Evolutionary conservation across 2,113 vertebrate species (phyloP).

Genomic region (Nanorana parkeri): DNA sequence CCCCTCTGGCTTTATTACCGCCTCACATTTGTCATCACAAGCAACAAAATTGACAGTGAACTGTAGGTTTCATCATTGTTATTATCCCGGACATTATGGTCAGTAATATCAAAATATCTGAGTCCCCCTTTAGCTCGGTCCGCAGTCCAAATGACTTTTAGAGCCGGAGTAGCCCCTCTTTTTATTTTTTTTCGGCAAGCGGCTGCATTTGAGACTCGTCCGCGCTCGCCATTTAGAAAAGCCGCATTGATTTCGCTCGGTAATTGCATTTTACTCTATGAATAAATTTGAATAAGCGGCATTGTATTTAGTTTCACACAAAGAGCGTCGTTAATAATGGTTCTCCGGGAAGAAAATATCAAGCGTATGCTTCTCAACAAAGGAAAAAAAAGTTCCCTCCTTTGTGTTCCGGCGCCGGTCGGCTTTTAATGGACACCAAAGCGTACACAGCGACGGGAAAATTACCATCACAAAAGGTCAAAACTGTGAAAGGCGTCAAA

Average conservation of each 20-base stretch:
- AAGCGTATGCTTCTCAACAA: background rate
- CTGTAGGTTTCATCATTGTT: too few relatives aligned
- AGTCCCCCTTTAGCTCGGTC: background rate
- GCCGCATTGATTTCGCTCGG: slow-evolving; percentile 37
- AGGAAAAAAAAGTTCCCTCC: slow-evolving; percentile 15
- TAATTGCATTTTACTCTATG: slow-evolving; percentile 41
- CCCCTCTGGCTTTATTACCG: too few relatives aligned
- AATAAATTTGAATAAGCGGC: slow-evolving; percentile 48
- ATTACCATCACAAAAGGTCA: slow-evolving; percentile 43
- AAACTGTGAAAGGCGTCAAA: background rate
- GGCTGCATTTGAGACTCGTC: background rate
- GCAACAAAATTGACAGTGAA: too few relatives aligned
- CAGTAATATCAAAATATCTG: too few relatives aligned
- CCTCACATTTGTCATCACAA: too few relatives aligned
- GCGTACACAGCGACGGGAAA: background rate
- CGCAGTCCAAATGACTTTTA: background rate
- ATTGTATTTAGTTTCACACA: slow-evolving; percentile 26
- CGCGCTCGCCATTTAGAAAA: background rate
- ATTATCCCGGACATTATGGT: too few relatives aligned
- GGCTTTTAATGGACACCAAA: slow-evolving; percentile 24
- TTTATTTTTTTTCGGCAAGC: too few relatives aligned
- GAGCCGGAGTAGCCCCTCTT: background rate
- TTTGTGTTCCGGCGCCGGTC: slow-evolving; percentile 12
- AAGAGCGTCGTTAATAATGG: slow-evolving; percentile 43
- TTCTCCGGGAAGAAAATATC: background rate